Evolutionary conservation across 2,888 invertebrate species (phyloP), one percentile per base, ranked within the genome.

Genomic region (Caradrina kadenii): DNA sequence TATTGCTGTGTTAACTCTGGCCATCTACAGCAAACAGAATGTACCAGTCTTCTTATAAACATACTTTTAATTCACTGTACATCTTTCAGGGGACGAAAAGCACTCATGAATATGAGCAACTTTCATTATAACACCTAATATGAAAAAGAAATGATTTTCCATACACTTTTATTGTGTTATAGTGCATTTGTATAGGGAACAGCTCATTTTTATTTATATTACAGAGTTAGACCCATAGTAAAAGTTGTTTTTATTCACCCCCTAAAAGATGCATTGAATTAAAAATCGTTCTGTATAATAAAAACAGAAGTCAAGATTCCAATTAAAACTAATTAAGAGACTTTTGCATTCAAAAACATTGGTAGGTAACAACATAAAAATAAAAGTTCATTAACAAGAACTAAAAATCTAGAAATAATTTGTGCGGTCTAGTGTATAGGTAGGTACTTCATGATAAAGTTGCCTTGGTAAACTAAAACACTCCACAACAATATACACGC

Each of bases 321-420:
- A 68, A 66, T 67, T 71, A 71, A 69, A 64, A 63, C 67, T 68
- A 82, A 58, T 69, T 69, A 70, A 56, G 52, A 68, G 63, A n/a
- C 69, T 59, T 62, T 73, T 73, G 65, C 53, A 55, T 64, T 58
- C 56, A 69, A 52, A 66, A 65, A 63, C 63, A 78, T 70, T 72
- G 70, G 63, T 76, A 76, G 73, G 61, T 70, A 72, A 74, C 19
- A 54, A 69, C 52, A 54, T 65, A 68, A 73, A 71, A 63, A 68
- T 61, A 62, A 63, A 71, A 72, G 53, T 63, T 58, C 54, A 70
- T 62, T 66, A 69, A 60, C 49, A 73, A 35, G 26, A 74, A 69
- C 65, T 79, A 73, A 81, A 69, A 39, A 69, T 66, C 71, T 79
- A 79, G 17, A 76, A 82, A 73, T 56, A 60, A 77, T 76, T 81